Conservation (phyloP, 1,140 invertebrate species). For the Drosophila pandora region DNA sequence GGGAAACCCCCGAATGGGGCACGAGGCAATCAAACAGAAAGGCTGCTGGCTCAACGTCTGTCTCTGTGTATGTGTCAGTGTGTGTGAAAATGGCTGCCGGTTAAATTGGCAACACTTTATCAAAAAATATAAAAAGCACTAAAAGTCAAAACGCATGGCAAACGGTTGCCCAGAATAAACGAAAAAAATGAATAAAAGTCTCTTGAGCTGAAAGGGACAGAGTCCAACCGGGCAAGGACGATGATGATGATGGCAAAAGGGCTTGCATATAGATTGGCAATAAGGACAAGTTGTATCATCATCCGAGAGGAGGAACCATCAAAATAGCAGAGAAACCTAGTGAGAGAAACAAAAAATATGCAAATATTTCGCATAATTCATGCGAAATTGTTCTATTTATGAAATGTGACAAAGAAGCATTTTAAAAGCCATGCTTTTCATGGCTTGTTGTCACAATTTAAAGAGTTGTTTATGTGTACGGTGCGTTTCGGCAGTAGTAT, state of each 20-base stretch:
- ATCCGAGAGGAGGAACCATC: constrained; percentile 45
- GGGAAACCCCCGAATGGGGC: constrained; percentile 25
- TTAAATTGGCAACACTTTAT: constrained; percentile 83
- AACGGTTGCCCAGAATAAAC: constrained; percentile 45
- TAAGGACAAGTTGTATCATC: constrained; percentile 76
- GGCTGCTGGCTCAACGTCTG: constrained; percentile 55
- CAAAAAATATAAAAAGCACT: constrained; percentile 81
- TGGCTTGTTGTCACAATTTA: constrained; percentile 21
- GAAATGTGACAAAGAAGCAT: constrained; percentile 58
- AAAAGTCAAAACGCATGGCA: constrained; percentile 75
- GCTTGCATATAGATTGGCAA: constrained; percentile 81
- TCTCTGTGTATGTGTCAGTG: constrained; percentile 17
- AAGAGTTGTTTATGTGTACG: constrained; percentile 20
- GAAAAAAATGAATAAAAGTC: constrained; percentile 26
- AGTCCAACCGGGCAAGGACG: constrained; percentile 28
- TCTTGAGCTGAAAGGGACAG: constrained; percentile 31
- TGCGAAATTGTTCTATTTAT: constrained; percentile 68
- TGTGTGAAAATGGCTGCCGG: constrained; percentile 73
- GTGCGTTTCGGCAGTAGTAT: background rate
- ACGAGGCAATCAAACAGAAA: constrained; percentile 77
- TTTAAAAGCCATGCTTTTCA: constrained; percentile 48
- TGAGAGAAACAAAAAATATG: constrained; percentile 53
- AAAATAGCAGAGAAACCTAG: constrained; percentile 27
- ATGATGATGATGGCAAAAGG: constrained; percentile 42
- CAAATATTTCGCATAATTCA: constrained; percentile 69